These are phyloP conservation scores for Cygnus olor DNA, from an alignment of 2,797 vertebrate species.

Conservation along the genomic window DNA sequence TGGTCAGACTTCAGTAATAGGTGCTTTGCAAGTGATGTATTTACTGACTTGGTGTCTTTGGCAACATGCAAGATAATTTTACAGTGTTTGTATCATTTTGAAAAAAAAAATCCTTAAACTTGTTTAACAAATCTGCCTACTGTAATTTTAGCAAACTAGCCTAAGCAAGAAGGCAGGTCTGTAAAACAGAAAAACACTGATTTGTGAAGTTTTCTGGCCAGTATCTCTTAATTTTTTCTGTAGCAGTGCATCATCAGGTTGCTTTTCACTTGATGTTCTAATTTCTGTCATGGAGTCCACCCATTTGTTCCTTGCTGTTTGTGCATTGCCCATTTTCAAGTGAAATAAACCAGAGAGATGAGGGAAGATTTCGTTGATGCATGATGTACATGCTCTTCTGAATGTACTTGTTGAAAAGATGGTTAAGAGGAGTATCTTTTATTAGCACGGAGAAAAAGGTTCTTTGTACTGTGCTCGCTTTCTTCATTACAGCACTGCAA, in stretches of 20 bases:
- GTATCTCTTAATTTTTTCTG: neutral
- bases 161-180: neutral
- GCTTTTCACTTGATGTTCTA: neutral
- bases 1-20: slow-evolving; percentile 55
- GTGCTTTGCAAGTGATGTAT: slow-evolving; percentile 41
- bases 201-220: neutral
- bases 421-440: neutral
- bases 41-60: slow-evolving; percentile 18
- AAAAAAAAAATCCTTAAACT: neutral
- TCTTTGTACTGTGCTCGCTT: neutral
- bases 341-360: neutral
- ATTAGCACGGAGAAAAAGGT: neutral
- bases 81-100: slow-evolving; percentile 3
- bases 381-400: neutral
- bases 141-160: neutral
- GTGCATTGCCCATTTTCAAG: neutral
- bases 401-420: neutral
- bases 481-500: accelerated
- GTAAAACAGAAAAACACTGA: neutral
- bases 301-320: neutral
- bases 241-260: neutral
- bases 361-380: neutral
- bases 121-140: neutral
- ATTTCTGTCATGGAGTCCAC: neutral
- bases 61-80: slow-evolving; percentile 30